These are phyloP conservation scores for Cerceris ruficornis DNA, from an alignment of 2,888 invertebrate genomes.

Conservation along the genomic window DNA sequence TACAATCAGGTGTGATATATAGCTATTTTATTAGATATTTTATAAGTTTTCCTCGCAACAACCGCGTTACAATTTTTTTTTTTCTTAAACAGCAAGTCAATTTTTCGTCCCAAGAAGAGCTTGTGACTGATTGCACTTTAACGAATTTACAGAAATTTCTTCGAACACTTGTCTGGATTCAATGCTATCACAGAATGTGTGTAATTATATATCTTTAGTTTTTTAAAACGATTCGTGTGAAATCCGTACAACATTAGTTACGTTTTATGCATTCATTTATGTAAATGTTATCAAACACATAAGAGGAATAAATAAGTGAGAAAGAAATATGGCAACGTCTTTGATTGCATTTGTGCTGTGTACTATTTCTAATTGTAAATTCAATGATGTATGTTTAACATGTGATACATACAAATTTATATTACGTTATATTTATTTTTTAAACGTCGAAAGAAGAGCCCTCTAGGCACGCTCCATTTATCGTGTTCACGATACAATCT, in stretches of 20 bases:
- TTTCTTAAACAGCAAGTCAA: background rate
- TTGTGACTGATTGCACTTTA: conserved; percentile 16
- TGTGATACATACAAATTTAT: too few species aligned
- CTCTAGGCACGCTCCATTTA: too few species aligned
- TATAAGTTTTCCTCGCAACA: conserved; percentile 16
- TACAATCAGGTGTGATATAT: conserved; percentile 23
- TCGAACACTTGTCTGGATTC: conserved; percentile 56
- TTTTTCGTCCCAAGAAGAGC: conserved; percentile 19
- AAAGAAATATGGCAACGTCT: conserved; percentile 17
- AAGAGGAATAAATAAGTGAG: conserved; percentile 52
- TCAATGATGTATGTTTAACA: too few species aligned
- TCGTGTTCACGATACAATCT: too few species aligned
- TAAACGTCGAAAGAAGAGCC: too few species aligned
- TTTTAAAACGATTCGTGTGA: conserved; percentile 45
- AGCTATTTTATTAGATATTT: conserved; percentile 13
- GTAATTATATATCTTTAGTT: conserved; percentile 32
- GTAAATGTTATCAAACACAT: conserved; percentile 50
- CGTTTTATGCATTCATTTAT: conserved; percentile 52
- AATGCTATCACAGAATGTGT: conserved; percentile 50
- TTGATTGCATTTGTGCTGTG: background rate
- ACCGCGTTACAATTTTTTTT: conserved; percentile 1
- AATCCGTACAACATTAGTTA: conserved; percentile 41
- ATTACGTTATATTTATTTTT: too few species aligned
- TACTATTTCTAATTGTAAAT: too few species aligned
- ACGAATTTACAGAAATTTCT: background rate